Evolutionary conservation across 1,140 invertebrate genomes (phyloP), one percentile per base, ranked within the genome.

Genomic region (Pygmarrhopalites habei): DNA sequence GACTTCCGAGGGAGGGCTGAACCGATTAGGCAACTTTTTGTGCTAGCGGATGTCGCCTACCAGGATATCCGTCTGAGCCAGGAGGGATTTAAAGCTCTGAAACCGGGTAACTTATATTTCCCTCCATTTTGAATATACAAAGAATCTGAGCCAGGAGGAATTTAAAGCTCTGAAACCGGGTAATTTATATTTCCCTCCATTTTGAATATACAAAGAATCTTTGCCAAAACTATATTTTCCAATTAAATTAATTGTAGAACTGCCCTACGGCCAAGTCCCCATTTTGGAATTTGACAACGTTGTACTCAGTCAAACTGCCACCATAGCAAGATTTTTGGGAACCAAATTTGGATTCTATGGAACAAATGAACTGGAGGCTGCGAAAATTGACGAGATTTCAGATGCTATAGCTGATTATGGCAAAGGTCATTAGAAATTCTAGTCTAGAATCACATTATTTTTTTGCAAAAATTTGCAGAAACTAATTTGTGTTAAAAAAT

Each of bases 201-300:
- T n/a, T n/a, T n/a, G n/a, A n/a, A n/a, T n/a, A 12, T 12, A 12
- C 10, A 12, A 41, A 41, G 10, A 12, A 12, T 41, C n/a, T 10
- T n/a, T 12, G 10, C n/a, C 10, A 12, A n/a, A 12, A 12, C 10
- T n/a, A n/a, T n/a, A n/a, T n/a, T n/a, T n/a, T n/a, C n/a, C n/a
- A n/a, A n/a, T n/a, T n/a, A n/a, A n/a, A n/a, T n/a, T n/a, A n/a
- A n/a, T 3, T 29, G 15, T 26, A 26, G 44, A 49, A n/a, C n/a
- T 82, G 76, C 87, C 87, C 21, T 88, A 85, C 75, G 86, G 86
- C n/a, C n/a, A n/a, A n/a, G n/a, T n/a, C n/a, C n/a, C n/a, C n/a
- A n/a, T n/a, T n/a, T n/a, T n/a, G n/a, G 85, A 87, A 73, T 76
- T 86, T 15, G 84, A 90, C 71, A 87, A 84, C 12, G 83, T 12